Evolutionary conservation across 2,797 vertebrate genomes (phyloP).

Genomic region (Macrochelys suwanniensis): DNA sequence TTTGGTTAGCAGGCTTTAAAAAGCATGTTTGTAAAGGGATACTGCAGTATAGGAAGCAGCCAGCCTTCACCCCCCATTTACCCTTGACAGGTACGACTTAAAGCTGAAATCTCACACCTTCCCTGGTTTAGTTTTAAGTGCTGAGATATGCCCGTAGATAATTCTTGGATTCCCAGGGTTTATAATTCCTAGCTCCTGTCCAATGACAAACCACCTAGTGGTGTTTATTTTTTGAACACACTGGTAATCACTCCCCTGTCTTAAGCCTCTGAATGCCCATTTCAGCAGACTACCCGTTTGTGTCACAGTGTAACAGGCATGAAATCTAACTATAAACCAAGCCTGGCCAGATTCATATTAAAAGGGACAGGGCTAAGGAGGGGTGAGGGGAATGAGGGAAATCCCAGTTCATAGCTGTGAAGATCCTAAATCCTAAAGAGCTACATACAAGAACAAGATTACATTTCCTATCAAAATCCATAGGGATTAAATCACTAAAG

Average conservation of each 20-base stretch:
- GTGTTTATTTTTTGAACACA: slow-evolving; percentile 62
- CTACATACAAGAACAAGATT: slow-evolving; percentile 53
- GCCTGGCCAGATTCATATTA: slow-evolving; percentile 39
- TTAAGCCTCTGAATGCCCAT: slow-evolving; percentile 37
- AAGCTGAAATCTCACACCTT: slow-evolving; percentile 72
- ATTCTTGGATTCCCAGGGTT: slow-evolving; percentile 64
- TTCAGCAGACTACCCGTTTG: slow-evolving; percentile 58
- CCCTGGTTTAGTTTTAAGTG: slow-evolving; percentile 56
- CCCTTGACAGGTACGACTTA: slow-evolving; percentile 72
- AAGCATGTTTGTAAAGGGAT: slow-evolving; percentile 68
- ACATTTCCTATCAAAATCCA: slow-evolving; percentile 63
- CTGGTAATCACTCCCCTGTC: slow-evolving; percentile 9
- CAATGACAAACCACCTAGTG: slow-evolving; percentile 44
- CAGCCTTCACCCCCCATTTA: slow-evolving; percentile 65
- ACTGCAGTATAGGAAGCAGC: slow-evolving; percentile 63
- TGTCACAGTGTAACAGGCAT: slow-evolving; percentile 65
- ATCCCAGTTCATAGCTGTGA: slow-evolving; percentile 53
- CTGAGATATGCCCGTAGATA: slow-evolving; percentile 57
- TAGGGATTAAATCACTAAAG: slow-evolving; percentile 58
- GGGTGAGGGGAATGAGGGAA: slow-evolving; percentile 18
- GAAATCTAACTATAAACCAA: slow-evolving; percentile 73
- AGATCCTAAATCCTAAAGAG: slow-evolving; percentile 39
- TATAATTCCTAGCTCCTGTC: slow-evolving; percentile 43
- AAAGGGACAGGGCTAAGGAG: slow-evolving; percentile 10
- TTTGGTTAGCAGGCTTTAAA: slow-evolving; percentile 63